These are phyloP conservation scores for Hippoglossus stenolepis DNA, from an alignment of 2,113 vertebrate genomes.

Conservation along the genomic window DNA sequence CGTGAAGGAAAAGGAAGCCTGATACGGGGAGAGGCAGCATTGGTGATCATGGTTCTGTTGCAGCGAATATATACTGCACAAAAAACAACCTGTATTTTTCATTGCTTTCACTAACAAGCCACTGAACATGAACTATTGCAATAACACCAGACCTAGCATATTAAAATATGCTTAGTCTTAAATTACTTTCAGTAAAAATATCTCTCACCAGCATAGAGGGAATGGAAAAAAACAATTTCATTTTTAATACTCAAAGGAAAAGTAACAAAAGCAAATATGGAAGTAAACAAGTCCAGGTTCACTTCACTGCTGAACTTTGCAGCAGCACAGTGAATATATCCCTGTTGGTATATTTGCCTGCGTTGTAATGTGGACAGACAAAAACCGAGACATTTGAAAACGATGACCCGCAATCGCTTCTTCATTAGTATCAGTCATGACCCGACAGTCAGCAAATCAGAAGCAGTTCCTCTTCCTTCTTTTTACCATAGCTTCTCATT, in stretches of 20 bases:
- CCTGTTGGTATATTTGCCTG: neutral
- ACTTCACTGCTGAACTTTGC: slow-evolving; percentile 16
- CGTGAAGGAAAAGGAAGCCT: neutral
- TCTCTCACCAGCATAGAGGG: slow-evolving; percentile 15
- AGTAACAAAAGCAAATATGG: slow-evolving; percentile 3
- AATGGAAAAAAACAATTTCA: slow-evolving; percentile 17
- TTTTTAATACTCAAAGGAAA: slow-evolving; percentile 8
- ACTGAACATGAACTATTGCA: slow-evolving; percentile 27
- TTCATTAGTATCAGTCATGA: no score
- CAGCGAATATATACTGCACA: neutral
- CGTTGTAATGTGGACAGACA: no score
- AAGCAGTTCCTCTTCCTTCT: no score
- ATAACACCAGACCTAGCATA: slow-evolving; percentile 18
- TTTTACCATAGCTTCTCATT: no score
- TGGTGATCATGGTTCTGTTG: slow-evolving; percentile 6
- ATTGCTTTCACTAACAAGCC: slow-evolving; percentile 5
- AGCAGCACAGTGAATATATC: neutral
- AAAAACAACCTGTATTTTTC: slow-evolving; percentile 8
- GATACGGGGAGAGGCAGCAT: neutral
- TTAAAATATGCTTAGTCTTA: slow-evolving; percentile 25
- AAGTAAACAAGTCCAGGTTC: slow-evolving; percentile 15
- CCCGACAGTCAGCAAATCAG: no score
- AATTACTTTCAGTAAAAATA: slow-evolving; percentile 38
- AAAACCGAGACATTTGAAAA: no score
- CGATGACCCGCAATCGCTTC: no score